Conservation (phyloP, 35 echinoderm and acorn worm species). For the Strongylocentrotus purpuratus region DNA sequence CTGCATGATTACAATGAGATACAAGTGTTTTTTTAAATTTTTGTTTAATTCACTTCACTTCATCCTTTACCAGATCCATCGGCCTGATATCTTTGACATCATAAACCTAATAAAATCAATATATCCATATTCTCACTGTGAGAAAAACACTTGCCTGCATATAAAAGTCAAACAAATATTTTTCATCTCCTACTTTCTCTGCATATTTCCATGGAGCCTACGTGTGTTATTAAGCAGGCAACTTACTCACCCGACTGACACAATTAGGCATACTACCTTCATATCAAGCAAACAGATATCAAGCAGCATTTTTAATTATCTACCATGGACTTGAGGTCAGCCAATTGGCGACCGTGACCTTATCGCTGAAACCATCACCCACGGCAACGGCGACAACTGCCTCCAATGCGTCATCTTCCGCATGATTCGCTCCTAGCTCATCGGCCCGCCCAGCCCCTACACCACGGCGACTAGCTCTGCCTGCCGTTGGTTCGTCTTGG, state of each 20-base stretch:
- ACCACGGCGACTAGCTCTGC: background rate
- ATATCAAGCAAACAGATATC: background rate
- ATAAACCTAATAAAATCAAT: too few species aligned
- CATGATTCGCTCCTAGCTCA: constrained; percentile 11
- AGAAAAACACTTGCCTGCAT: too few species aligned
- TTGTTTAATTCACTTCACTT: too few species aligned
- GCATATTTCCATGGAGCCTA: too few species aligned
- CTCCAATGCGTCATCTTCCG: constrained; percentile 32
- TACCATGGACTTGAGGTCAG: background rate
- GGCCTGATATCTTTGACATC: too few species aligned
- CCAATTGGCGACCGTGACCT: constrained; percentile 7
- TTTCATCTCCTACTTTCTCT: too few species aligned
- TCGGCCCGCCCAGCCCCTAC: background rate
- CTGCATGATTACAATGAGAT: background rate
- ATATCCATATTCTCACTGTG: too few species aligned
- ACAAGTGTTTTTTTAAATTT: background rate
- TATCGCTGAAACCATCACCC: constrained; percentile 19
- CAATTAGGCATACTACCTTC: background rate
- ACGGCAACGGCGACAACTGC: constrained; percentile 35
- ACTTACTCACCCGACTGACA: background rate
- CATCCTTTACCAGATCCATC: too few species aligned
- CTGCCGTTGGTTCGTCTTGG: background rate
- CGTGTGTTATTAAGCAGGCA: background rate
- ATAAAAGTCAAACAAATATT: too few species aligned
- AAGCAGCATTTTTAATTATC: constrained; percentile 4